phyloP scores from a whole-genome alignment of 2,113 vertebrate species.

The Prunella fulvescens region DNA sequence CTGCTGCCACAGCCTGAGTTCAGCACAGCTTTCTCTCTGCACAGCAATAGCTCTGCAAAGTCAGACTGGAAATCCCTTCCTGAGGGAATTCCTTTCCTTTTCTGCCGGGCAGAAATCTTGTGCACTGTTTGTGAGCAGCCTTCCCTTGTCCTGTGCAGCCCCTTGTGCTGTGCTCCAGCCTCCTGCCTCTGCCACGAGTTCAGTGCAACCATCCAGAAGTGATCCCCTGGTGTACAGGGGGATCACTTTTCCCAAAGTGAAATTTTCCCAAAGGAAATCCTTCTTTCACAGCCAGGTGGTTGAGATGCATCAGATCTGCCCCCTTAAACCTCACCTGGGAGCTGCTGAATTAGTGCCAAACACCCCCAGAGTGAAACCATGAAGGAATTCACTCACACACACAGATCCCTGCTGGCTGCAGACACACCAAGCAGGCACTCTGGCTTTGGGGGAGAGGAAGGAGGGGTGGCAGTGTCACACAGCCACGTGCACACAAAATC shows the following conservation, averaged over 20 bases:
- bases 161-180: background rate
- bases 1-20: background rate
- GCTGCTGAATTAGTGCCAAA: background rate
- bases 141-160: background rate
- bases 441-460: background rate
- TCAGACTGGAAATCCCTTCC: background rate
- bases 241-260: no score
- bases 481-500: background rate
- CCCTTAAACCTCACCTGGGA: background rate
- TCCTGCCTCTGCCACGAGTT: background rate
- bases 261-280: background rate
- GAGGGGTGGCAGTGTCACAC: background rate
- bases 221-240: background rate
- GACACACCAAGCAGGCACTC: background rate
- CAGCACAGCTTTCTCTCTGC: background rate
- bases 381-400: background rate
- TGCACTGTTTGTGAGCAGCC: background rate
- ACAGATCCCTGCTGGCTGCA: background rate
- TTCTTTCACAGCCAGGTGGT: background rate
- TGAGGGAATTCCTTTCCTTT: background rate
- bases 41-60: background rate
- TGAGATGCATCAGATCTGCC: background rate
- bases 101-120: background rate
- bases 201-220: background rate
- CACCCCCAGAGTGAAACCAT: background rate